Evolutionary conservation across 2,113 vertebrate species (phyloP), one percentile per base, ranked within the genome.

Genomic region (Scophthalmus maximus): DNA sequence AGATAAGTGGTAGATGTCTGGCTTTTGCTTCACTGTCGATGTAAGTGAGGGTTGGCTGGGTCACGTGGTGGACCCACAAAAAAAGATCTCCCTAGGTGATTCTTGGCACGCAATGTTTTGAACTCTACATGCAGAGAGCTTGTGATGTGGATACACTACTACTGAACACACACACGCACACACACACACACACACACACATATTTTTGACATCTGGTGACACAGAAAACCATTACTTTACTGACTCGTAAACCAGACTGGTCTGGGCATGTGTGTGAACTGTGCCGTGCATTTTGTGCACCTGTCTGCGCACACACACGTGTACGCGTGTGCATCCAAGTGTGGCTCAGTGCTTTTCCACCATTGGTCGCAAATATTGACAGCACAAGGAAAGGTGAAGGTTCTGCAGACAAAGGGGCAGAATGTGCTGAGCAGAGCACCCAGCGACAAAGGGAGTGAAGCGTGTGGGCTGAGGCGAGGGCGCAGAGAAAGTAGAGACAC

Each of bases 91-190:
- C 87, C 82, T 87, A 65, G 87, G 86, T 85, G 83, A 86, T 92
- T 77, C 78, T 46, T 93, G 92, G 91, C 95, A 95, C 68, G 89
- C 91, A 50, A 88, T 92, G 74, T 91, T 86, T 79, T 8, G 10
- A 83, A 78, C 47, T 34, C 7, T 14, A 56, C 50, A 79, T n/a
- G 2, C 61, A 56, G 60, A 38, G 18, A 23, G 30, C 53, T 29
- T 12, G 34, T 5, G 51, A 9, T 38, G 6, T 9, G 36, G 10
- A 6, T 12, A 5, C 7, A 9, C 10, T 9, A 8, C 36, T 38
- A 9, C n/a, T n/a, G n/a, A n/a, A 38, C 36, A 38, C 42, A 46
- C 42, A 46, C 6, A 12, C 18, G n/a, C 42, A n/a, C 3, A 46
- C 46, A 10, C 38, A 6, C 1, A 14, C n/a, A 44, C 49, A 66